Evolutionary conservation across 2,113 vertebrate genomes (phyloP), one percentile per base, ranked within the genome.

Genomic region (Megaleporinus macrocephalus): DNA sequence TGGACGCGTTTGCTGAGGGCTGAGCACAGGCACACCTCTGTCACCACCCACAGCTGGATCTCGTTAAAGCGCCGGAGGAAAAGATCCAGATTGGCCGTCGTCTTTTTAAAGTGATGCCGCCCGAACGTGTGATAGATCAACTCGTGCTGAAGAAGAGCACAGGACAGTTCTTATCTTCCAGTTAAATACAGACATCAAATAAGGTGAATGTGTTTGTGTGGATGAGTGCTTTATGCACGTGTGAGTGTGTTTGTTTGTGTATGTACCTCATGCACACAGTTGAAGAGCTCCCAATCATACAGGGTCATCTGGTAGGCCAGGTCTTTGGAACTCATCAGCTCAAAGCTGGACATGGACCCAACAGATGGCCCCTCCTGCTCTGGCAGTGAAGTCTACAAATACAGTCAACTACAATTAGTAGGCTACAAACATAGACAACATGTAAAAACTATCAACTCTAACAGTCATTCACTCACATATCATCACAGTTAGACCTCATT

Each of bases 221-320:
- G 36, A 36, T 36, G 7, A 36, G 36, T 36, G 36, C 3, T 36
- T 3, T 36, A 36, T 44, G 41, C 10, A 11, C 9, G 41, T n/a
- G 2, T 63, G 5, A 61, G 59, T 61, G 74, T 61, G 18, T 61
- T 33, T 2, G n/a, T 26, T 22, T 33, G 12, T 29, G 2, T 20
- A 51, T 73, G 29, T 92, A 99, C 98, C 96, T 99, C 98, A 74
- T 99, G 97, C 3, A 99, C 97, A 77, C 97, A 99, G 92, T 96
- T 95, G 93, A 99, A 99, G 87, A 99, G 97, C 77, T 99, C 98
- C 98, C 98, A 99, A 78, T 99, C 98, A 59, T 97, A 98, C 78
- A 96, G 89, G 1, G 98, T 99, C 95, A 99, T 95, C 84, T 99
- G 97, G 89, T 96, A 95, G 9, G 97, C 98, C 87, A 99, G 91